phyloP scores from a whole-genome alignment of 2,888 invertebrate genomes.

The Scaptomyza flava region DNA sequence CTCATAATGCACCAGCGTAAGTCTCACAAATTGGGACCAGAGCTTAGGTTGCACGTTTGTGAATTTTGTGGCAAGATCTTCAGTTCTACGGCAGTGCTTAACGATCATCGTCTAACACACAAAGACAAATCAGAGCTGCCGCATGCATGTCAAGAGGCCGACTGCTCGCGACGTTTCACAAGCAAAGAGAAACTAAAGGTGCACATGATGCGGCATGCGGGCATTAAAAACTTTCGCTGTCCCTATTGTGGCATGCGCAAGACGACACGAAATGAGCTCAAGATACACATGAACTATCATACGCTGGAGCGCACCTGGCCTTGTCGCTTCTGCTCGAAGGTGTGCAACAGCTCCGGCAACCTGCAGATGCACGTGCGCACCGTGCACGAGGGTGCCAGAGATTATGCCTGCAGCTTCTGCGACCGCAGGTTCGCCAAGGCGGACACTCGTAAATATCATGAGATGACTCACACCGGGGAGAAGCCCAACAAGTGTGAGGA shows the following conservation, averaged over 20 bases:
- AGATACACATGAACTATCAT: conserved; percentile 81
- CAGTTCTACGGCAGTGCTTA: conserved; percentile 67
- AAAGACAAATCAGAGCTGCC: conserved; percentile 74
- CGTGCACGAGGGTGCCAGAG: conserved; percentile 77
- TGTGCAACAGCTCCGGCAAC: conserved; percentile 80
- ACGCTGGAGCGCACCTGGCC: conserved; percentile 79
- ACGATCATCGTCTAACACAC: conserved; percentile 76
- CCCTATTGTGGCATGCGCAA: conserved; percentile 80
- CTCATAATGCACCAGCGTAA: conserved; percentile 70
- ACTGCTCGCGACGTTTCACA: conserved; percentile 69
- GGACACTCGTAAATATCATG: conserved; percentile 81
- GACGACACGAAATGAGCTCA: conserved; percentile 79
- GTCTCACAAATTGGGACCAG: conserved; percentile 69
- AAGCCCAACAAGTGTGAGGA: conserved; percentile 76
- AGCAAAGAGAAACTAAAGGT: conserved; percentile 78
- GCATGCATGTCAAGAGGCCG: conserved; percentile 62
- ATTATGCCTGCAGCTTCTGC: conserved; percentile 78
- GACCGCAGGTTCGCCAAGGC: conserved; percentile 78
- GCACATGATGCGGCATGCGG: conserved; percentile 81
- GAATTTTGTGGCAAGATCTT: conserved; percentile 80
- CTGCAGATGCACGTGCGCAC: conserved; percentile 76
- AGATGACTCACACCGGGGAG: conserved; percentile 83
- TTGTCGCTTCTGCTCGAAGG: conserved; percentile 74
- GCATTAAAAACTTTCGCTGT: conserved; percentile 81
- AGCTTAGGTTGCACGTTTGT: conserved; percentile 73